Conservation (phyloP, 2,113 vertebrate species). For the Crypturellus undulatus region DNA sequence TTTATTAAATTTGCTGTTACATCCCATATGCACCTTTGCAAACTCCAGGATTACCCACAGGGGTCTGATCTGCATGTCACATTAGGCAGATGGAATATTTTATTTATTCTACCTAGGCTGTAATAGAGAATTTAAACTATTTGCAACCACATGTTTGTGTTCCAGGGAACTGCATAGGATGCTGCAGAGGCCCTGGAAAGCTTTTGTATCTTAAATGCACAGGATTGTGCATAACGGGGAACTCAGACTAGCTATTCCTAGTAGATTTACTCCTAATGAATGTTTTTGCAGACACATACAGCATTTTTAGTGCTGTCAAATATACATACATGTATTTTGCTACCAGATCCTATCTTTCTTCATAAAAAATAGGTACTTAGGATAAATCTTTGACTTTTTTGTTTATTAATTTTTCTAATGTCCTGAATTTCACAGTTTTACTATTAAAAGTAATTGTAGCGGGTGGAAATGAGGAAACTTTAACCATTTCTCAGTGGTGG, state of each 20-base stretch:
- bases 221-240: neutral
- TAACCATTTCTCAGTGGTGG: neutral
- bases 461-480: neutral
- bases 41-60: constrained; percentile 55
- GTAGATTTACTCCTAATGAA: neutral
- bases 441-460: neutral
- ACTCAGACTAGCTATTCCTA: neutral
- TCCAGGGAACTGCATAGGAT: neutral
- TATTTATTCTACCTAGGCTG: constrained; percentile 62
- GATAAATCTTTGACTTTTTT: neutral
- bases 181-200: neutral
- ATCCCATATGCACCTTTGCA: constrained; percentile 58
- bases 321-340: neutral
- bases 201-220: neutral
- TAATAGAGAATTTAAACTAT: constrained; percentile 59
- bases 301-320: neutral
- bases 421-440: neutral
- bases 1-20: constrained; percentile 66
- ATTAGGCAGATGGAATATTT: constrained; percentile 72
- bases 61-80: constrained; percentile 71
- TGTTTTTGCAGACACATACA: neutral
- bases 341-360: neutral
- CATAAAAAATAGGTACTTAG: neutral
- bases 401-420: neutral
- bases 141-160: constrained; percentile 25